Percentiles rank a stretch among this genome's conserved stretches.
phyloP scores from a whole-genome alignment of 2,888 invertebrate genomes.

The Alloscopus bannaensis region DNA sequence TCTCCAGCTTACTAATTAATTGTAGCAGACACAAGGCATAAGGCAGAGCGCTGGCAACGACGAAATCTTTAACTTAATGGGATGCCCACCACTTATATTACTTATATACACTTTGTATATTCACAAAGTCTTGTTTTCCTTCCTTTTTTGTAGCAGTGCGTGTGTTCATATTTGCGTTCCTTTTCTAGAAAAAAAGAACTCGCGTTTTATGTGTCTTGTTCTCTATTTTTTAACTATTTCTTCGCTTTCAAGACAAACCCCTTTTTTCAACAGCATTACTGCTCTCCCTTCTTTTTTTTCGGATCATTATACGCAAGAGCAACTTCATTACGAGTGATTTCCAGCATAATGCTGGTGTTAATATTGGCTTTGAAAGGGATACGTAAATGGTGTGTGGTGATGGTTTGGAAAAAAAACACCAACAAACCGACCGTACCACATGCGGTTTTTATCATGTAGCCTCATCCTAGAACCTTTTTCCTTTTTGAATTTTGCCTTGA shows the following conservation, averaged over 20 bases:
- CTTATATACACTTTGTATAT: too few relatives aligned
- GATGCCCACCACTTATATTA: too few relatives aligned
- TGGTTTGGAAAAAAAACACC: too few relatives aligned
- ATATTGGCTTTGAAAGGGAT: slow-evolving; percentile 62
- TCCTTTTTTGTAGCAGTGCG: too few relatives aligned
- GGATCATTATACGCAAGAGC: slow-evolving; percentile 59
- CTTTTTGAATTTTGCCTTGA: neutral
- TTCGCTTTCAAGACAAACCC: slow-evolving; percentile 30
- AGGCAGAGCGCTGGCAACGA: slow-evolving; percentile 37
- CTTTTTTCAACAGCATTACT: slow-evolving; percentile 35
- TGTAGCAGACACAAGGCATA: slow-evolving; percentile 56
- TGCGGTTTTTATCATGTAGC: slow-evolving; percentile 61
- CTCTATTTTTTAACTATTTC: slow-evolving; percentile 22
- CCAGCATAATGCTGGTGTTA: slow-evolving; percentile 58
- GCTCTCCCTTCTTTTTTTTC: slow-evolving; percentile 36
- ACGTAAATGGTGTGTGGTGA: slow-evolving; percentile 62
- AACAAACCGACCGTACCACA: slow-evolving; percentile 63
- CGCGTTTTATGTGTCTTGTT: slow-evolving; percentile 9
- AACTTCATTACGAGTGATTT: slow-evolving; percentile 62
- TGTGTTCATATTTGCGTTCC: neutral
- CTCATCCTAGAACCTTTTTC: slow-evolving; percentile 21
- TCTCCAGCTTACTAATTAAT: slow-evolving; percentile 61
- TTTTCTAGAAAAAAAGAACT: slow-evolving; percentile 15
- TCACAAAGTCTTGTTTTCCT: too few relatives aligned
- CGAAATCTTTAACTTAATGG: slow-evolving; percentile 63